Base-by-base conservation (phyloP, 2,888 invertebrate genomes). In the Aradus depressus region DNA sequence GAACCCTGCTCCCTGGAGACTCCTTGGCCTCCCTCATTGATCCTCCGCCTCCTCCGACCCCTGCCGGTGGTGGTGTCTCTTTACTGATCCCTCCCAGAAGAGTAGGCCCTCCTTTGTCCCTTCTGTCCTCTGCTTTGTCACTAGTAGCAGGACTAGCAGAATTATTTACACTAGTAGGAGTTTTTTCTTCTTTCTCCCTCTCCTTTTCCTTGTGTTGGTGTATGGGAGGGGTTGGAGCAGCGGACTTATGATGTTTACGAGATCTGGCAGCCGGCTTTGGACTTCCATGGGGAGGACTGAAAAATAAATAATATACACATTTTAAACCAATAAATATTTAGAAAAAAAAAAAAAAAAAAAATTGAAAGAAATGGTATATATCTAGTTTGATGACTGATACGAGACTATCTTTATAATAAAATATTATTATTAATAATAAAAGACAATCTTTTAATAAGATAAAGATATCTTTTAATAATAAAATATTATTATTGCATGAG, bases 241-340 rank as follows among this genome's bases (percentile, higher is more conserved):
- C 69, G 4, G 82, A 81, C 64, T 86, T 86, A 61, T 86, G 86
- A 61, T 82, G 81, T 68, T 84, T 84, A 62, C 83, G 55, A 16
- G 58, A 75, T 52, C 86, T 72, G 58, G 76, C 68, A 43, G 78
- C 75, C 6, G 80, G 80, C 60, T 81, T 81, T 16, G 84, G 86
- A 67, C 86, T 86, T 31, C 82, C 77, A 60, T 79, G 75, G 3
- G 81, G 79, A 55, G 81, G 80, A 68, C 80, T 80, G 62, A 74
- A 78, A 60, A 42, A 44, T 50, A 44, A 43, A 53, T 41, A n/a
- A n/a, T n/a, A n/a, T n/a, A n/a, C n/a, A n/a, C n/a, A n/a, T n/a
- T n/a, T n/a, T n/a, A n/a, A n/a, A n/a, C n/a, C n/a, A n/a, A n/a
- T n/a, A n/a, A n/a, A n/a, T n/a, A n/a, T n/a, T n/a, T n/a, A n/a